Evolutionary conservation across 2,797 vertebrate genomes (phyloP), one percentile per base, ranked within the genome.

Genomic region (Sebastolobus altivelis): DNA sequence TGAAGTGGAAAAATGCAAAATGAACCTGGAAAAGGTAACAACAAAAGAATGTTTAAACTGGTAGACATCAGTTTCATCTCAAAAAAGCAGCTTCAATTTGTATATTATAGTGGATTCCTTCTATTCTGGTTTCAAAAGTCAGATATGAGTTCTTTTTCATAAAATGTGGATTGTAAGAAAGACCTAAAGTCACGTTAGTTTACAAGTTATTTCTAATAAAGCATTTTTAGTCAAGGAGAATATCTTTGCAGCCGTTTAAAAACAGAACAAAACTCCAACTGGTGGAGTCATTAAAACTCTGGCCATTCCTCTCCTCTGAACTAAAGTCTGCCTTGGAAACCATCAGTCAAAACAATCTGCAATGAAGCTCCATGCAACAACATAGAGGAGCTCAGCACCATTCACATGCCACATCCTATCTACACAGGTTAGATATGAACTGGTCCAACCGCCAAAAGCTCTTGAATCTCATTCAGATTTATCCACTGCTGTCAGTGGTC

Each of bases 251-350:
- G 63, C 6, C 18, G 6, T 79, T 78, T 72, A 31, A 54, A 72
- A 65, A 63, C 31, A 54, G 66, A 81, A 63, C 52, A 62, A 70
- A 82, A 25, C 60, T 74, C 29, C 72, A 73, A 77, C 88, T 92
- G 90, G 80, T 83, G 72, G 54, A 92, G 14, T 73, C 84, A 85
- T 92, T 89, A 93, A 73, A 38, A n/a, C 71, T 81, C 71, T 31
- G 62, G 65, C 65, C 70, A 65, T 85, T 90, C 74, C 70, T 89
- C 58, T 80, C 74, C 71, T 81, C 84, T 88, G 81, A 75, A 87
- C 35, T 33, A 85, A 89, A 83, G 84, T 80, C 70, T 81, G 63
- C 72, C 65, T 82, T 80, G 79, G 88, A 93, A 91, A 87, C 79
- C 63, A 69, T 37, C 77, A 81, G 80, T 87, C 87, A 88, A 88